phyloP scores from a whole-genome alignment of 1,140 invertebrate species.

The Penaeus indicus region DNA sequence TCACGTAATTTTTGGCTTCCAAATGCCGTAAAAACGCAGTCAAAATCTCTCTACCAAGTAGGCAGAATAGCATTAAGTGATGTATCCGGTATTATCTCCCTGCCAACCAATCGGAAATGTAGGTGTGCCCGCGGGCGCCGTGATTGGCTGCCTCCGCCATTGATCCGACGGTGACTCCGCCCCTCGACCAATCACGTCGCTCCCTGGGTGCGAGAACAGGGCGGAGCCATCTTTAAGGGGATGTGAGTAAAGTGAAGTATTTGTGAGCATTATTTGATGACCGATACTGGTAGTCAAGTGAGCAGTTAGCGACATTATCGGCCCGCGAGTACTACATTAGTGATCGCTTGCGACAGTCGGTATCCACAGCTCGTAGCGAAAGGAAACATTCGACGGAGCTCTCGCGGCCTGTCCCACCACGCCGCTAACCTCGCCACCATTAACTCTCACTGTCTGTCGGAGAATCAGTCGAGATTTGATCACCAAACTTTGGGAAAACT shows the following conservation, averaged over 20 bases:
- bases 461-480: conserved; percentile 39
- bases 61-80: conserved; percentile 64
- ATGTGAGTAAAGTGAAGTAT: conserved; percentile 66
- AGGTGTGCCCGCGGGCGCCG: conserved; percentile 5
- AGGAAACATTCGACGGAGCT: conserved; percentile 2
- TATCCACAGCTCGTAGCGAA: conserved; percentile 37
- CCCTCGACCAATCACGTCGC: conserved; percentile 13
- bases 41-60: conserved; percentile 65
- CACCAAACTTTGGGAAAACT: conserved; percentile 44
- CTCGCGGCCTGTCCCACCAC: conserved; percentile 6
- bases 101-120: conserved; percentile 53
- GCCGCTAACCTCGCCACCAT: conserved; percentile 32
- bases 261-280: conserved; percentile 67
- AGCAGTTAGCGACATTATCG: conserved; percentile 66
- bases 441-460: conserved; percentile 34
- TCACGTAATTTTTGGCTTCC: conserved; percentile 66
- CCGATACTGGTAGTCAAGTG: conserved; percentile 65
- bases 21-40: conserved; percentile 65
- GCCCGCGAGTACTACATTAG: conserved; percentile 61
- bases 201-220: conserved; percentile 37
- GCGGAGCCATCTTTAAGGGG: conserved; percentile 51
- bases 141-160: conserved; percentile 58
- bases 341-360: conserved; percentile 60
- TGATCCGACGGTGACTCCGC: conserved; percentile 57
- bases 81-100: conserved; percentile 63